Base-by-base conservation (phyloP, 2,113 vertebrate species). In the Arenaria interpres region DNA sequence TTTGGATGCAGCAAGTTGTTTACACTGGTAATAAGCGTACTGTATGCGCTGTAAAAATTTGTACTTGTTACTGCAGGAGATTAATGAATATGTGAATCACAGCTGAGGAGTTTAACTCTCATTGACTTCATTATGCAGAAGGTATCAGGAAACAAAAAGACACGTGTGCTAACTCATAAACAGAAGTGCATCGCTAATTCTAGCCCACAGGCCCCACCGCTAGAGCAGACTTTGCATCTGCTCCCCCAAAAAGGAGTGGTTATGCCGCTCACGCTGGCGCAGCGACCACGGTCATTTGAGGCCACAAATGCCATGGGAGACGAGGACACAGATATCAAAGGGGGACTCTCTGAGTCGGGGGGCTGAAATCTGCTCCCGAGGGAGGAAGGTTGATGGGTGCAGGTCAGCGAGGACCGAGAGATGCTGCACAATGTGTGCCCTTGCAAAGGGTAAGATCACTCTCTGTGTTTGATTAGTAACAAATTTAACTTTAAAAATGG, bases 61-160 rank as follows among this genome's bases (percentile, higher is more conserved):
- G 73, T 95, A 79, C 94, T 95, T 95, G 94, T 92, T 94, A 95
- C 89, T 79, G 91, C 74, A 89, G 84, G 69, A 62, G 96, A 97
- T 95, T 96, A 97, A 97, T 97, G 97, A 97, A 95, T 95, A 95
- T 94, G 96, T 97, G 97, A 97, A 95, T 97, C 90, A 82, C 95
- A 97, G 92, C 97, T 97, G 96, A 97, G 93, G 92, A 82, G 86
- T 95, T 96, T 92, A 96, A 95, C 94, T 95, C 92, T 79, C 95
- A 56, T 95, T 97, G 95, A 97, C 96, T 97, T 97, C 80, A 87
- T 95, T 96, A 95, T 97, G 90, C 95, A 84, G 93, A 96, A 97
- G 96, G 95, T 97, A 95, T 72, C 91, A 67, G 91, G 89, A 89
- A 95, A 97, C 95, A 96, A 96, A 97, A 96, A 95, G 94, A 84